Percentiles rank a stretch among this genome's conserved stretches.
These are phyloP conservation scores for Lepidurus arcticus DNA, from an alignment of 1,140 invertebrate species.

Conservation along the genomic window DNA sequence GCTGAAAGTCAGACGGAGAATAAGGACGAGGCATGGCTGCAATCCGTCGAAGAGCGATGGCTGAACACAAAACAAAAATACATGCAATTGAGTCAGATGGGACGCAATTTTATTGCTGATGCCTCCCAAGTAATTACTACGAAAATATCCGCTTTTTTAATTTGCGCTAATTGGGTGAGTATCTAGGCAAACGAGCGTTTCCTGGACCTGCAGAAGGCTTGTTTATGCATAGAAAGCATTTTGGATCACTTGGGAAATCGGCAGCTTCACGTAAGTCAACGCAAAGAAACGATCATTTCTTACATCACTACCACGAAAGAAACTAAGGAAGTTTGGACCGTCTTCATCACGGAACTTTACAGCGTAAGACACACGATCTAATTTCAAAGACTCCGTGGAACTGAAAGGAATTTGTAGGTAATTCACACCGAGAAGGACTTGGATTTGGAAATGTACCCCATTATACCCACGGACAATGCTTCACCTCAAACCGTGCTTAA, in stretches of 20 bases:
- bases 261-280: constrained; percentile 59
- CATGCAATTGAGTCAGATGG: constrained; percentile 54
- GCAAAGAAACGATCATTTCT: constrained; percentile 37
- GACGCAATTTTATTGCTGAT: constrained; percentile 62
- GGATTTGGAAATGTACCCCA: constrained; percentile 24
- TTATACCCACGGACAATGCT: background rate
- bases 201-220: constrained; percentile 63
- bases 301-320: constrained; percentile 27
- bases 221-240: constrained; percentile 61
- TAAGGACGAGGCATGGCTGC: constrained; percentile 48
- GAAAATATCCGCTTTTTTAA: background rate
- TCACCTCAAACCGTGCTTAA: background rate
- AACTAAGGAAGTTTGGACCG: constrained; percentile 22
- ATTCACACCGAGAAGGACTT: background rate
- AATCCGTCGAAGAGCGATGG: constrained; percentile 57
- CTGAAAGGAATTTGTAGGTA: background rate
- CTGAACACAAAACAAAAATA: constrained; percentile 55
- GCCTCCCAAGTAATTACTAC: constrained; percentile 42
- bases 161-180: constrained; percentile 30
- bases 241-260: constrained; percentile 62
- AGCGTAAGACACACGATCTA: background rate
- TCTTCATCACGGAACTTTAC: constrained; percentile 26
- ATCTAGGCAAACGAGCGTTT: constrained; percentile 64
- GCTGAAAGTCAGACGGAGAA: constrained; percentile 34
- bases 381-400: background rate